phyloP scores from a whole-genome alignment of 2,888 invertebrate genomes.

The Drosophila pullipes region DNA sequence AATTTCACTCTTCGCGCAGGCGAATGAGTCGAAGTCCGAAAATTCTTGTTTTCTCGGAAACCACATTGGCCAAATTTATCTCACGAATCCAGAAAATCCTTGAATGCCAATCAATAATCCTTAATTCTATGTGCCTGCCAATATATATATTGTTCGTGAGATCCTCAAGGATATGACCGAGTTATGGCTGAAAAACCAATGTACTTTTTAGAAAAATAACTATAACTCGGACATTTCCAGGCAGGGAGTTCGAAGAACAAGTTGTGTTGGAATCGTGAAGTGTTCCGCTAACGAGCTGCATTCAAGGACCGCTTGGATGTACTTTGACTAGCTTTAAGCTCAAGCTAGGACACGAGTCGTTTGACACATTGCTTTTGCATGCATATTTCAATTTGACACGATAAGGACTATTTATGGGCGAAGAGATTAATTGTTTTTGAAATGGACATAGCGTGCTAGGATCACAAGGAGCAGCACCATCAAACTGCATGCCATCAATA shows the following conservation, averaged over 20 bases:
- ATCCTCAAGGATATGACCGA: too few species aligned
- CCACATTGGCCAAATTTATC: too few species aligned
- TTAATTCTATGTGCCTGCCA: too few species aligned
- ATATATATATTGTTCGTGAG: too few species aligned
- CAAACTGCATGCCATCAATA: neutral
- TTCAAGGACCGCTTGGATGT: neutral
- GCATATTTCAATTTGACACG: neutral
- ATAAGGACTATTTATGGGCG: neutral
- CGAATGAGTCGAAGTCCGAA: too few species aligned
- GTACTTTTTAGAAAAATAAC: too few species aligned
- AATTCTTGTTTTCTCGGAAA: too few species aligned
- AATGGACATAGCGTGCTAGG: neutral
- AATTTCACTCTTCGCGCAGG: too few species aligned
- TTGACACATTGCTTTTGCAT: neutral
- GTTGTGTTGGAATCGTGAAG: neutral
- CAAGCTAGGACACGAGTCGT: neutral
- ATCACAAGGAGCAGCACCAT: neutral
- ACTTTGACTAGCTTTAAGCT: neutral
- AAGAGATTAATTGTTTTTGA: neutral
- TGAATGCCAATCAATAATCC: too few species aligned
- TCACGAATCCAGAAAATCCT: too few species aligned
- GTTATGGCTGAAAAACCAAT: too few species aligned
- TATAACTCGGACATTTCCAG: too few species aligned
- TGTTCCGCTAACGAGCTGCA: neutral
- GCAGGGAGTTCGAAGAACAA: neutral